phyloP scores from a whole-genome alignment of 2,888 invertebrate genomes.

The Drosophila algonquin region DNA sequence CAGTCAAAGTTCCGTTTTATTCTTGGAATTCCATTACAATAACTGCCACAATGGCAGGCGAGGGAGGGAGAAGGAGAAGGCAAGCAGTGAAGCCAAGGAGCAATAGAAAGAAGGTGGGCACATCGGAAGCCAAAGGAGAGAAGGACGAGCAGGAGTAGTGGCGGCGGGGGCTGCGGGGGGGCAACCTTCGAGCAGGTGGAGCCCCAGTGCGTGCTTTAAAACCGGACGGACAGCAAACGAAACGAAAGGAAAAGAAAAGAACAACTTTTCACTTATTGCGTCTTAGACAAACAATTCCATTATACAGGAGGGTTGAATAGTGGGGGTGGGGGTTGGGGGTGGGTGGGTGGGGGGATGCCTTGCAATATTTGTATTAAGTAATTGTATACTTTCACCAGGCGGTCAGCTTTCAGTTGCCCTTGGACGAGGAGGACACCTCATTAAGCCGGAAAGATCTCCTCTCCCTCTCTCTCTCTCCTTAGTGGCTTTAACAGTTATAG shows the following conservation, averaged over 20 bases:
- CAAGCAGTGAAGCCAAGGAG: not conserved
- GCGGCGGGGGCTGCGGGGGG: too few relatives aligned
- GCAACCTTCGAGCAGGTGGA: constrained; percentile 38
- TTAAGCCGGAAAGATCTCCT: too few relatives aligned
- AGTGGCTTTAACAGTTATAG: too few relatives aligned
- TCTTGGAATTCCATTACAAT: constrained; percentile 60
- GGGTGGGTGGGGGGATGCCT: too few relatives aligned
- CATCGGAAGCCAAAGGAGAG: not conserved
- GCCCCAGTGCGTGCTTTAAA: constrained; percentile 28
- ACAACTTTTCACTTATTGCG: constrained; percentile 49
- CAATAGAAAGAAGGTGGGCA: not conserved
- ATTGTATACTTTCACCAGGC: not conserved
- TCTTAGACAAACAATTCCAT: constrained; percentile 45
- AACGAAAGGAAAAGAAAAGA: constrained; percentile 12
- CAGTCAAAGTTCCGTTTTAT: constrained; percentile 40
- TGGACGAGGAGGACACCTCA: not conserved
- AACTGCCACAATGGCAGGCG: constrained; percentile 20
- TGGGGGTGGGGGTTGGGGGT: not conserved
- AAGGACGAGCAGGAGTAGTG: too few relatives aligned
- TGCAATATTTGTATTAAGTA: too few relatives aligned
- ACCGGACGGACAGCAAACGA: not conserved
- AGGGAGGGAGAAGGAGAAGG: not conserved
- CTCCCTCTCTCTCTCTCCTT: too few relatives aligned
- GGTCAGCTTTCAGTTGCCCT: not conserved
- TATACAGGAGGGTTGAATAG: constrained; percentile 1